Percentiles rank a stretch among this genome's conserved stretches.
Evolutionary conservation across 2,888 invertebrate genomes (phyloP).

Genomic region (Athrips mouffetella): DNA sequence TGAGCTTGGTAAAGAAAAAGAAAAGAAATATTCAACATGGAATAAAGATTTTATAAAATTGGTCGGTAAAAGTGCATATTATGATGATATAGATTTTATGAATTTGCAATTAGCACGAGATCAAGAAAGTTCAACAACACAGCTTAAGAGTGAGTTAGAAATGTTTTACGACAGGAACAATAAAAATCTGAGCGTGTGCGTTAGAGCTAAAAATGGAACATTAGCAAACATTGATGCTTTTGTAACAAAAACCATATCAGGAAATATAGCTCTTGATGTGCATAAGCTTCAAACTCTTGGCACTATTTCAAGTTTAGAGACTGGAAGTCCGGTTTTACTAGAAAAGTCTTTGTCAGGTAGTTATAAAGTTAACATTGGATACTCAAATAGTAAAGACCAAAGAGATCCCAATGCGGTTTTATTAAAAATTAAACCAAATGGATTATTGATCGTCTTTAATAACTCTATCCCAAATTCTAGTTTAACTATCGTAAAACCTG

Average conservation of each 20-base stretch:
- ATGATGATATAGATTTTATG: too few species aligned
- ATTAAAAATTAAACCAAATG: conserved; percentile 33
- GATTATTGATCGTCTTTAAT: conserved; percentile 28
- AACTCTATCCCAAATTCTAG: conserved; percentile 22
- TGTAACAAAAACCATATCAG: conserved; percentile 34
- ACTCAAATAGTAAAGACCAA: conserved; percentile 12
- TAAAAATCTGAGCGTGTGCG: conserved; percentile 22
- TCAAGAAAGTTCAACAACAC: too few species aligned
- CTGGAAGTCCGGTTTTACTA: conserved; percentile 32
- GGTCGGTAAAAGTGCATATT: too few species aligned
- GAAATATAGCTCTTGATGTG: conserved; percentile 32
- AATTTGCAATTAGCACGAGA: too few species aligned
- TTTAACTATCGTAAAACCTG: not conserved
- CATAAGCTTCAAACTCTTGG: conserved; percentile 24
- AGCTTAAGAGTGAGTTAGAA: not conserved
- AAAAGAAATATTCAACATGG: not conserved
- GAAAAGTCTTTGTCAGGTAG: conserved; percentile 27
- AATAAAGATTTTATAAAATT: not conserved
- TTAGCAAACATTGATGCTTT: conserved; percentile 24
- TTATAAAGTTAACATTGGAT: conserved; percentile 26
- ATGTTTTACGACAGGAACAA: not conserved
- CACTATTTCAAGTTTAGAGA: conserved; percentile 22
- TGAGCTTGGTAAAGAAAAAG: too few species aligned
- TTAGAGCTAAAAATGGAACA: conserved; percentile 24
- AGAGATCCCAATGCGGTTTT: conserved; percentile 32